These are phyloP conservation scores for Chrysolina oricalcia DNA, from an alignment of 2,888 invertebrate genomes.

Conservation along the genomic window DNA sequence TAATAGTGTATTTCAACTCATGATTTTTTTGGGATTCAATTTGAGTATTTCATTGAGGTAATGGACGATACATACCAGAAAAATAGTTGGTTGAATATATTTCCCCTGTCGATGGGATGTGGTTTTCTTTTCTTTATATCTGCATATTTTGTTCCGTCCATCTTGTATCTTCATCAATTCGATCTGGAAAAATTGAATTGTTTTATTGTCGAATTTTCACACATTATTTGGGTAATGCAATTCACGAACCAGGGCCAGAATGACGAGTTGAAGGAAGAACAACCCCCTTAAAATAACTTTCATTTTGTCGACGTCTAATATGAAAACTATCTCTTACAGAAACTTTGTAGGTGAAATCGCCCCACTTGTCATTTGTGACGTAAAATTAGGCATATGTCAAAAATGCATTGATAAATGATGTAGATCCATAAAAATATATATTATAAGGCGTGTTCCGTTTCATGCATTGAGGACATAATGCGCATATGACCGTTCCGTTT, in stretches of 20 bases:
- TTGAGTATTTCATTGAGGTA: neutral
- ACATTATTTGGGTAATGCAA: neutral
- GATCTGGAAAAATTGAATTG: constrained; percentile 8
- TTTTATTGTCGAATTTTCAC: neutral
- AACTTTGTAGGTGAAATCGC: neutral
- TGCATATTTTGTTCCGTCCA: constrained; percentile 19
- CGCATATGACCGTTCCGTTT: too few relatives aligned
- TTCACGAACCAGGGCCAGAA: neutral
- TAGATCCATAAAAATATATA: neutral
- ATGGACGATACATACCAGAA: constrained; percentile 25
- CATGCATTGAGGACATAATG: too few relatives aligned
- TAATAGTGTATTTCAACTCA: too few relatives aligned
- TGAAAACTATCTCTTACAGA: neutral
- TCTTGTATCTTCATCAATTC: neutral
- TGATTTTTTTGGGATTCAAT: too few relatives aligned
- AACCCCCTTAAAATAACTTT: neutral
- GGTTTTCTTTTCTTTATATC: constrained; percentile 13
- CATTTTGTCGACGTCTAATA: neutral
- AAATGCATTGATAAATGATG: too few relatives aligned
- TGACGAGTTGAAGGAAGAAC: neutral
- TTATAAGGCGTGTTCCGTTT: too few relatives aligned
- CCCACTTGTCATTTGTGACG: neutral
- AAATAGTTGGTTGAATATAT: constrained; percentile 13
- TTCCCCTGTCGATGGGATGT: constrained; percentile 30
- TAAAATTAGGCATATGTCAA: neutral